phyloP scores from a whole-genome alignment of 2,888 invertebrate species.

The Ptychoptera albimana region DNA sequence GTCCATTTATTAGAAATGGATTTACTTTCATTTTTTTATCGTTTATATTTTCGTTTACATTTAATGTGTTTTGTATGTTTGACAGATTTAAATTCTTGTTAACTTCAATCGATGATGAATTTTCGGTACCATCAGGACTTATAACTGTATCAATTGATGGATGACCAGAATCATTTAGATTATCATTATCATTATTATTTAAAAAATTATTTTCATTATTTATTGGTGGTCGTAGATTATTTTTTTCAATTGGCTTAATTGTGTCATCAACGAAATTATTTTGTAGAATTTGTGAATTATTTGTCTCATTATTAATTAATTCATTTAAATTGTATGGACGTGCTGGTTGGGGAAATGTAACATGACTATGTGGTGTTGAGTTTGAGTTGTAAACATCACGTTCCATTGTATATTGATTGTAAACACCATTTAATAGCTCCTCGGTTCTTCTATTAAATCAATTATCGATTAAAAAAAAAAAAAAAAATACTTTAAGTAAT shows the following conservation, averaged over 20 bases:
- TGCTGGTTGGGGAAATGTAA: slow-evolving; percentile 14
- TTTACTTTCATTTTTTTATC: slow-evolving; percentile 12
- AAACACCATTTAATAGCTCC: slow-evolving; percentile 41
- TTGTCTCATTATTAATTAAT: background rate
- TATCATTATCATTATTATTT: slow-evolving; percentile 7
- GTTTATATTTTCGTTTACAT: no score
- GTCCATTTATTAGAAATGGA: slow-evolving; percentile 14
- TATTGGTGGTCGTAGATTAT: background rate
- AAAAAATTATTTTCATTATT: background rate
- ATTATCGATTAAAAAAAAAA: background rate
- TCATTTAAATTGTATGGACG: background rate
- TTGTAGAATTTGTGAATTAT: slow-evolving; percentile 3
- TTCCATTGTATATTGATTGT: slow-evolving; percentile 32
- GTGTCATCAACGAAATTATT: background rate
- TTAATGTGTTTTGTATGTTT: slow-evolving; percentile 4
- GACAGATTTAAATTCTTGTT: background rate
- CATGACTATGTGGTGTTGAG: slow-evolving; percentile 14
- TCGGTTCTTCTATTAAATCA: slow-evolving; percentile 35
- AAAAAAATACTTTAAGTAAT: no score
- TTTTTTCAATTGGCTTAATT: background rate
- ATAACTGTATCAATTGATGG: slow-evolving; percentile 15
- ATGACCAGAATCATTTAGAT: slow-evolving; percentile 17
- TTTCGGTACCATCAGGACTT: slow-evolving; percentile 10
- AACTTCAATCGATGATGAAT: background rate
- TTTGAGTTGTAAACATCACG: slow-evolving; percentile 13